phyloP scores from a whole-genome alignment of 2,888 invertebrate species.

The Thereva unica region DNA sequence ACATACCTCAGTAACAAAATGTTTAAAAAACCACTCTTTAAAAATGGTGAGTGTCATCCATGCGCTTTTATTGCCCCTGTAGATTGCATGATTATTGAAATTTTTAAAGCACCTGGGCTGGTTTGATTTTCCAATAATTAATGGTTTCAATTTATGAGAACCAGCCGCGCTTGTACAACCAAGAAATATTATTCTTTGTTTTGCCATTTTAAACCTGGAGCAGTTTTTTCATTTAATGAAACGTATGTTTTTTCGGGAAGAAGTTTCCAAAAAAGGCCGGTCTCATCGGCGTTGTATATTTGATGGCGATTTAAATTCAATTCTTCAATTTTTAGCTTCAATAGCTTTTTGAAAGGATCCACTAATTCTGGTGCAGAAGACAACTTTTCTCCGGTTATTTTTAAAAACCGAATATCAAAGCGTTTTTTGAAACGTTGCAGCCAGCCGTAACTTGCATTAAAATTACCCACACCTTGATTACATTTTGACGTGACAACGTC shows the following conservation, averaged over 20 bases:
- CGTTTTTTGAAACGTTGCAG: slow-evolving; percentile 40
- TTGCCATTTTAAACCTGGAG: slow-evolving; percentile 32
- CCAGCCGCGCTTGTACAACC: slow-evolving; percentile 44
- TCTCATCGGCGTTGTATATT: slow-evolving; percentile 45
- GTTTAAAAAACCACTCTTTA: slow-evolving; percentile 43
- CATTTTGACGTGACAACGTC: too few species aligned
- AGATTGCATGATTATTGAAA: slow-evolving; percentile 41
- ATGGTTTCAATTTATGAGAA: slow-evolving; percentile 38
- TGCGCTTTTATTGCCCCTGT: slow-evolving; percentile 30
- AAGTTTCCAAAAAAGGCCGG: slow-evolving; percentile 44
- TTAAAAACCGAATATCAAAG: slow-evolving; percentile 37
- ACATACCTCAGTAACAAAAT: slow-evolving; percentile 40
- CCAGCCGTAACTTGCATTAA: slow-evolving; percentile 40
- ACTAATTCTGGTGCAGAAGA: slow-evolving; percentile 30
- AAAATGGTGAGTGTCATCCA: slow-evolving; percentile 41
- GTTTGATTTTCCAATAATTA: slow-evolving; percentile 40
- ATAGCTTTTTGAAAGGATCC: slow-evolving; percentile 32
- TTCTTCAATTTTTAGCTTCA: slow-evolving; percentile 34
- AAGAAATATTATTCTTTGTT: slow-evolving; percentile 41
- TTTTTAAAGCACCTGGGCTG: slow-evolving; percentile 40
- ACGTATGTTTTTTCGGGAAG: slow-evolving; percentile 42
- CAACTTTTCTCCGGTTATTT: slow-evolving; percentile 40
- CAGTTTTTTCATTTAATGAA: slow-evolving; percentile 32
- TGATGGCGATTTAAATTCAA: slow-evolving; percentile 39
- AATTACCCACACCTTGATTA: slow-evolving; percentile 1